These are phyloP conservation scores for Pseudomyrmex pallidus DNA, from an alignment of 1,140 invertebrate genomes.

Conservation along the genomic window DNA sequence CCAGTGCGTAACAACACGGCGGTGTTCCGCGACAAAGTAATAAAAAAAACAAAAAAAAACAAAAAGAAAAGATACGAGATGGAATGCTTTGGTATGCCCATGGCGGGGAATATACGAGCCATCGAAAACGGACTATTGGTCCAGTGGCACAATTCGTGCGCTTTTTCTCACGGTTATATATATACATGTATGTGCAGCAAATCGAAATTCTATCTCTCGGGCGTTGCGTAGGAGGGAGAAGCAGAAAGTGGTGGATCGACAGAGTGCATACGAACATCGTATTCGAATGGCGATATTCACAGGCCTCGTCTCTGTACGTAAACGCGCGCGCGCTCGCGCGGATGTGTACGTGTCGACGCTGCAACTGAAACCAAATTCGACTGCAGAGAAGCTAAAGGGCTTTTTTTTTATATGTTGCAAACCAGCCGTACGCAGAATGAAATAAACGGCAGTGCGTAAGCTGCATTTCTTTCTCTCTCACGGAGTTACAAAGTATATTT, in stretches of 20 bases:
- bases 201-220: constrained; percentile 71
- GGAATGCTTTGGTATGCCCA: constrained; percentile 8
- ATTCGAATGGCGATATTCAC: constrained; percentile 65
- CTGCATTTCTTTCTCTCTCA: constrained; percentile 31
- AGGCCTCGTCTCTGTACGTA: constrained; percentile 28
- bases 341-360: background rate
- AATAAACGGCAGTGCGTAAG: constrained; percentile 66
- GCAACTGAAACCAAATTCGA: constrained; percentile 71
- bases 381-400: constrained; percentile 67
- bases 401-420: constrained; percentile 70
- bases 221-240: constrained; percentile 62
- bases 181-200: constrained; percentile 60
- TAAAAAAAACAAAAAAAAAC: background rate
- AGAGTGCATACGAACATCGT: constrained; percentile 65
- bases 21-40: constrained; percentile 12
- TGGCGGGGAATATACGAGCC: constrained; percentile 5
- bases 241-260: constrained; percentile 53
- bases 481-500: background rate
- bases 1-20: constrained; percentile 27
- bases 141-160: constrained; percentile 71
- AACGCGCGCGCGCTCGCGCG: background rate
- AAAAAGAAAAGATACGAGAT: background rate
- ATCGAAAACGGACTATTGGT: constrained; percentile 66
- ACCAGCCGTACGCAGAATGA: constrained; percentile 64
- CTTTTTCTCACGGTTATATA: constrained; percentile 62